Conservation (phyloP, 2,113 vertebrate genomes). For the Lucifuga dentata region DNA sequence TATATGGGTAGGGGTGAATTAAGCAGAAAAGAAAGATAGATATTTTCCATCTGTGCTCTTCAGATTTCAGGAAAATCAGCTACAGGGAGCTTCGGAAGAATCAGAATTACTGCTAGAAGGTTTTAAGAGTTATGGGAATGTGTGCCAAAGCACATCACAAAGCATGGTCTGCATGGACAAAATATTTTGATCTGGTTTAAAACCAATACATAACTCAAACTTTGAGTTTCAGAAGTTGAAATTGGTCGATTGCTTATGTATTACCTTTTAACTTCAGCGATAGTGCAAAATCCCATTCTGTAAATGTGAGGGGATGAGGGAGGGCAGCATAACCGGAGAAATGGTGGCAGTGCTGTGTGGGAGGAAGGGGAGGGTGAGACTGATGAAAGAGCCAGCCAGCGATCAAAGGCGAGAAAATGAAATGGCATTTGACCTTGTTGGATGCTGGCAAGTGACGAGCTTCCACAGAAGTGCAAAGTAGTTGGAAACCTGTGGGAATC, state of each 20-base stretch:
- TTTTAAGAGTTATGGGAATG: constrained; percentile 2
- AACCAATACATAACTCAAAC: constrained; percentile 13
- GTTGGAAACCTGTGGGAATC: constrained; percentile 59
- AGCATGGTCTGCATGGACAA: neutral
- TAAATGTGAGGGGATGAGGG: constrained; percentile 11
- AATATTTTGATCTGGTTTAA: neutral
- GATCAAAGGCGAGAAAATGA: constrained; percentile 77
- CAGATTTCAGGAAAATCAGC: neutral
- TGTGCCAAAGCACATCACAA: neutral
- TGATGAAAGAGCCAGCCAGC: constrained; percentile 69
- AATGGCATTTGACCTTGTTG: constrained; percentile 78
- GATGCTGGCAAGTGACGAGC: constrained; percentile 37
- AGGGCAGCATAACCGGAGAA: constrained; percentile 23
- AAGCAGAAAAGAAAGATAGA: constrained; percentile 8
- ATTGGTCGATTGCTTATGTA: constrained; percentile 27
- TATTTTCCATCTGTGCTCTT: constrained; percentile 14
- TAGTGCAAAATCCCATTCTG: constrained; percentile 13
- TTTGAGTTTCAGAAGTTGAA: constrained; percentile 9
- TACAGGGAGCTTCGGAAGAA: neutral
- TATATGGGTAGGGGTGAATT: neutral
- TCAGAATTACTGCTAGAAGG: neutral
- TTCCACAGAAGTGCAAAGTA: constrained; percentile 72
- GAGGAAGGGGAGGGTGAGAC: constrained; percentile 21
- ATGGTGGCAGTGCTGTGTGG: neutral
- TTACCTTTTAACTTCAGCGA: constrained; percentile 24